Percentiles rank a stretch among this genome's conserved stretches.
phyloP scores from a whole-genome alignment of 2,888 invertebrate genomes.

The Acronicta alni region DNA sequence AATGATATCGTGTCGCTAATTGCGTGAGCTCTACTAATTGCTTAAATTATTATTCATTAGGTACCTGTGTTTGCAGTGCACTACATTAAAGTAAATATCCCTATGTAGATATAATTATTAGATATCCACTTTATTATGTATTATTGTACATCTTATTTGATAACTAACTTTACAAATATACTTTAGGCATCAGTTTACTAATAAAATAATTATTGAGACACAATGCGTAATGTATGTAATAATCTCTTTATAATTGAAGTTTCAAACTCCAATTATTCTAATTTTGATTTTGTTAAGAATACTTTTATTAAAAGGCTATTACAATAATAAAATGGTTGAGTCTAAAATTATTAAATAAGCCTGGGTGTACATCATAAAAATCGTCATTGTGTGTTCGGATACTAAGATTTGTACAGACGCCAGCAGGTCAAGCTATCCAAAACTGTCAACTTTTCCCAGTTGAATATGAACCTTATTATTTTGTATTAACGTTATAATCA shows the following conservation, averaged over 20 bases:
- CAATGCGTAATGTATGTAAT: conserved; percentile 17
- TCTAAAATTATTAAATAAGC: too few relatives aligned
- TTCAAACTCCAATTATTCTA: conserved; percentile 24
- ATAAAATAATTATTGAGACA: conserved; percentile 42
- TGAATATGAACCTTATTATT: too few relatives aligned
- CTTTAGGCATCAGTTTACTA: conserved; percentile 57
- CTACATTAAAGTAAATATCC: conserved; percentile 53
- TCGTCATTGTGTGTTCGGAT: background rate
- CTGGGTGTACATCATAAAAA: conserved; percentile 16
- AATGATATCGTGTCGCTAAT: conserved; percentile 48
- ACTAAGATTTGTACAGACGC: too few relatives aligned
- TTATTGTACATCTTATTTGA: conserved; percentile 45
- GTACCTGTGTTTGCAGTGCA: conserved; percentile 63
- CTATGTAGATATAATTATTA: conserved; percentile 32
- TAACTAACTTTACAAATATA: conserved; percentile 42
- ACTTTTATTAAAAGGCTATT: too few relatives aligned
- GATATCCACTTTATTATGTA: conserved; percentile 37
- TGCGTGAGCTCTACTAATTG: conserved; percentile 42
- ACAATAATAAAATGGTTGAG: too few relatives aligned
- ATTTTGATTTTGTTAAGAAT: conserved; percentile 14
- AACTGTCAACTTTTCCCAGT: too few relatives aligned
- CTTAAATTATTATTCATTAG: conserved; percentile 49
- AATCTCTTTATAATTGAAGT: conserved; percentile 18
- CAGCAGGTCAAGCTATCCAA: too few relatives aligned
- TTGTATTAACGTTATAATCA: too few relatives aligned